Base-by-base conservation (phyloP, 1,140 invertebrate species). In the Globodera rostochiensis region DNA sequence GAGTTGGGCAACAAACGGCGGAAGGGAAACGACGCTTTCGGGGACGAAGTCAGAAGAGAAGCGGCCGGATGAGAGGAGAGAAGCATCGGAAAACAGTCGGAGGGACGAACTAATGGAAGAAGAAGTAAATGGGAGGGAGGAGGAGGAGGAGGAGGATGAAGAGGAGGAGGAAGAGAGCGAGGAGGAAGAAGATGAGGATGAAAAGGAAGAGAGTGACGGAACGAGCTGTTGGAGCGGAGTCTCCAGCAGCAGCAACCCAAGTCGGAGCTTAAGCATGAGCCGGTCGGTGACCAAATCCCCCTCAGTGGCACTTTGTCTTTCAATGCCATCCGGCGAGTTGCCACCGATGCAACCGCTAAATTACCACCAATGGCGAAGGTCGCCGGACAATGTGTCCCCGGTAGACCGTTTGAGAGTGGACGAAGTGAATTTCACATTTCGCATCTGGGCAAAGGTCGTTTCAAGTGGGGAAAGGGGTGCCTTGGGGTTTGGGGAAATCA, bases 91-190 rank as follows among this genome's bases (percentile, higher is more conserved):
- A 85, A 70, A 82, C 13, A 25, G 36, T 8, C 49, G 19, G 50
- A 47, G 45, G 25, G 50, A 81, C 19, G 50, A 82, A 25, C 4
- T 47, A 9, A 13, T 7, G 15, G 21, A 82, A 8, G 81, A 82
- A 50, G 80, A 81, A 75, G 70, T 46, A 11, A 13, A 53, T 46
- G 25, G 15, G 4, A 45, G 21, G 57, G 45, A 45, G 8, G 69
- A 53, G 4, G 67, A 80, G 8, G 21, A 25, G 7, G 80, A 67
- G 69, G 19, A n/a, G 19, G 77, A 64, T 36, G 81, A 84, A 15
- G 81, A 81, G 36, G 82, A 83, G 9, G 82, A 83, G 13, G 75
- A 76, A 25, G 74, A 80, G 15, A 47, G 83, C 11, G 83, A 83
- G 19, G 79, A 66, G n/a, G 53, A 83, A 1, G 69, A 80, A n/a